Base-by-base conservation (phyloP, 2,888 invertebrate genomes). In the Metallyticus violacea region DNA sequence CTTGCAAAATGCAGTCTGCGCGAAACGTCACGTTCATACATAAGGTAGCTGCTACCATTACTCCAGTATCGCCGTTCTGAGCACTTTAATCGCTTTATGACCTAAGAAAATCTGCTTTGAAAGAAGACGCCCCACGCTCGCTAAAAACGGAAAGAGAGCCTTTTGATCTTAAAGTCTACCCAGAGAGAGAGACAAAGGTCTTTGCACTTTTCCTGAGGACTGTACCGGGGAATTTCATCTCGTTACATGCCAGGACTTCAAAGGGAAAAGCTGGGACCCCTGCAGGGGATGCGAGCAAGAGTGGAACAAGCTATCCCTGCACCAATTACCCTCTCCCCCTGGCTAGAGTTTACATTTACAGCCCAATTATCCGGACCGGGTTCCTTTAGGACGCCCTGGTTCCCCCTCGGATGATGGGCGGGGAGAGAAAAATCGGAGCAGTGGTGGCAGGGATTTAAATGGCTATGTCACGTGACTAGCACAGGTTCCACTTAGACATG, bases 211-310 rank as follows among this genome's bases (percentile, higher is more conserved):
- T 26, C 25, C 25, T 30, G n/a, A 5, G 29, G 81, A 30, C 29
- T 81, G 81, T 81, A 81, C 81, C 25, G 81, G 79, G 81, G 81
- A 81, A 40, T 81, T 81, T 30, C 81, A 81, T 81, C 81, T 81
- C 81, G 30, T 81, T 81, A 81, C 81, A 25, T 30, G 81, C 30
- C 40, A 62, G 15, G 40, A 40, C 30, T 81, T 81, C 81, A 81
- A 30, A 81, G 81, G 30, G 81, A 81, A 81, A 40, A 40, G 81
- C n/a, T n/a, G 15, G 6, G 5, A 7, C 4, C n/a, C n/a, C n/a
- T n/a, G n/a, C n/a, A n/a, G n/a, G n/a, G n/a, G 9, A n/a, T 81
- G 30, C 29, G 81, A 28, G 81, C 81, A 81, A 81, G 81, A 81
- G 9, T 30, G 81, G n/a, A 81, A 29, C 30, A 81, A 81, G 5